A percentile compares a stretch with the other conserved stretches of the same genome.
phyloP scores from a whole-genome alignment of 2,797 vertebrate genomes.

The Morus bassanus region DNA sequence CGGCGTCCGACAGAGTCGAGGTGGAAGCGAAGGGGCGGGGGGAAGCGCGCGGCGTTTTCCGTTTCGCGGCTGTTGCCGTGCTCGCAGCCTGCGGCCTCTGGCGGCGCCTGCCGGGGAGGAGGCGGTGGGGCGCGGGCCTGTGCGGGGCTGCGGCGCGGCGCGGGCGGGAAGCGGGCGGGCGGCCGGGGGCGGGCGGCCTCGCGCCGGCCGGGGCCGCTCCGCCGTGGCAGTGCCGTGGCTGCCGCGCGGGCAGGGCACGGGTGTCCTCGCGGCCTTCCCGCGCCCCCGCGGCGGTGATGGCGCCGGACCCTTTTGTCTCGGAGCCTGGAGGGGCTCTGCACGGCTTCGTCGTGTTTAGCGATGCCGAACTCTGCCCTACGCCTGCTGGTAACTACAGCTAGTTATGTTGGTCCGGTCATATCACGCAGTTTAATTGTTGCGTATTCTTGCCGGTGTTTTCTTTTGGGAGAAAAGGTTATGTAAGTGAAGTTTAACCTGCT shows the following conservation, averaged over 20 bases:
- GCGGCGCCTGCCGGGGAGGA: not conserved
- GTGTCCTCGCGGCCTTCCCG: accelerated
- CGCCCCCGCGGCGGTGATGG: accelerated
- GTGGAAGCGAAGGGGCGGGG: not conserved
- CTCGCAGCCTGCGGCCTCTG: not conserved
- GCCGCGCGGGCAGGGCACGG: too few relatives aligned
- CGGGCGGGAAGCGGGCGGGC: not conserved
- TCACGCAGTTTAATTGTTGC: accelerated
- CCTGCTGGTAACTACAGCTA: not conserved
- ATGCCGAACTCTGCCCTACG: not conserved
- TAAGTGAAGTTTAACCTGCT: not conserved
- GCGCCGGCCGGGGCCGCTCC: not conserved
- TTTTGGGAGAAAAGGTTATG: accelerated
- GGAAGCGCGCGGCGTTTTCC: accelerated
- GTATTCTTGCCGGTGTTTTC: not conserved
- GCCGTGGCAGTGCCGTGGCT: not conserved
- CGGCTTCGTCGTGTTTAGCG: accelerated
- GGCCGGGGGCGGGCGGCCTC: too few relatives aligned
- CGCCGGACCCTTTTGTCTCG: not conserved
- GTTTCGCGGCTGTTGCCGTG: too few relatives aligned
- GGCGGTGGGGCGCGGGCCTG: not conserved
- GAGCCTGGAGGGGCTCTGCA: not conserved
- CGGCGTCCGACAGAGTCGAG: not conserved
- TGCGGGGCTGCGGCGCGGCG: not conserved
- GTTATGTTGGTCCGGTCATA: accelerated